A percentile compares a stretch with the other conserved stretches of the same genome.
Evolutionary conservation across 2,113 vertebrate species (phyloP).

Genomic region (Colaptes auratus): DNA sequence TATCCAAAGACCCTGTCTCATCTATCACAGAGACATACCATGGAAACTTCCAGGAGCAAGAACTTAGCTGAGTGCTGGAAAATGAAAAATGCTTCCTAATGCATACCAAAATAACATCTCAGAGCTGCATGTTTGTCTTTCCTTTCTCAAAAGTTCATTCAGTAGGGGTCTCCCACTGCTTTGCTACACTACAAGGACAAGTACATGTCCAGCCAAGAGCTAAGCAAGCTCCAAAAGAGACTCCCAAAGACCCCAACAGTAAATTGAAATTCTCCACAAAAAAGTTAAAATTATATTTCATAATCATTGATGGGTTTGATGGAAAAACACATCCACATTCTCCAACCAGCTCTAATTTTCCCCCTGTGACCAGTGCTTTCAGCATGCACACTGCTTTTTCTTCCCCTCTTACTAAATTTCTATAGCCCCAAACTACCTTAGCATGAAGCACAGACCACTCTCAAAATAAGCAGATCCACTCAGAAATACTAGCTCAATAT

Average conservation of each 20-base stretch:
- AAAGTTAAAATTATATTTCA: background rate
- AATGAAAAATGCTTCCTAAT: background rate
- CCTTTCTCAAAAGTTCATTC: background rate
- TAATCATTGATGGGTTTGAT: background rate
- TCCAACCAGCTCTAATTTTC: background rate
- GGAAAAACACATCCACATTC: background rate
- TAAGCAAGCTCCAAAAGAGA: background rate
- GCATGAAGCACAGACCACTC: background rate
- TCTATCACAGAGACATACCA: background rate
- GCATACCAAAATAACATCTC: background rate
- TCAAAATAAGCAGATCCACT: background rate
- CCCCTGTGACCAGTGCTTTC: background rate
- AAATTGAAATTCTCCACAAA: background rate
- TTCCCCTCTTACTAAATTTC: background rate
- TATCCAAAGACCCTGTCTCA: background rate
- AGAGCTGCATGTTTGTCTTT: background rate
- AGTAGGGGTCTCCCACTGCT: background rate
- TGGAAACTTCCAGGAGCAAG: background rate
- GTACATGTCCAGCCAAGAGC: background rate
- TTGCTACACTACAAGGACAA: background rate
- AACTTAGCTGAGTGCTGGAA: background rate
- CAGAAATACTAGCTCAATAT: background rate
- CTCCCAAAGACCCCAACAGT: background rate
- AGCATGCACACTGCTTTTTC: background rate
- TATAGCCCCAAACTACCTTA: background rate